phyloP scores from a whole-genome alignment of 2,888 invertebrate genomes.

The Lacanobia wlatinum region DNA sequence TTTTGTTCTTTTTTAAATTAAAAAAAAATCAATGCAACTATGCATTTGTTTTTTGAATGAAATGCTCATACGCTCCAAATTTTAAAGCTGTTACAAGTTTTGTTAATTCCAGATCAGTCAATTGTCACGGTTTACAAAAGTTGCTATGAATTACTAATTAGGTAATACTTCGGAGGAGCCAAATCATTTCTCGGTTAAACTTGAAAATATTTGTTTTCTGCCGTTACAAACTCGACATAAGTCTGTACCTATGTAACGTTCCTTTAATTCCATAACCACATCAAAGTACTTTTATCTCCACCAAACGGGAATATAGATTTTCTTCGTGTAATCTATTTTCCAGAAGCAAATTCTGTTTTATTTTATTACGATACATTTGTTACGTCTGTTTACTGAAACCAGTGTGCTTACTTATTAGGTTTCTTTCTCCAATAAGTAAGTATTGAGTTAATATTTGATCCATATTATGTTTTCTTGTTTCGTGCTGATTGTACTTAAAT shows the following conservation, averaged over 20 bases:
- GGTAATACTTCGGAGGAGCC: not conserved
- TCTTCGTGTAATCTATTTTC: slow-evolving; percentile 9
- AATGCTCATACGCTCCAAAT: too few relatives aligned
- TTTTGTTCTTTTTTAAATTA: too few relatives aligned
- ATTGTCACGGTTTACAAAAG: too few relatives aligned
- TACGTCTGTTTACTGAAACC: slow-evolving; percentile 18
- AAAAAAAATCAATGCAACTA: too few relatives aligned
- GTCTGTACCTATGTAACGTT: not conserved
- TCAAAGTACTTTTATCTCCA: slow-evolving; percentile 14
- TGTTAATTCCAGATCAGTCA: too few relatives aligned
- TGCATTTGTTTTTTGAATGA: not conserved
- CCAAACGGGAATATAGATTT: slow-evolving; percentile 4
- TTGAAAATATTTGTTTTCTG: not conserved
- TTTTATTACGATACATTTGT: slow-evolving; percentile 24
- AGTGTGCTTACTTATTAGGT: slow-evolving; percentile 14
- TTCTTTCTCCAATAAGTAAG: slow-evolving; percentile 6
- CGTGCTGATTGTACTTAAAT: not conserved
- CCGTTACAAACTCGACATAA: not conserved
- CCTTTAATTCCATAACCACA: not conserved
- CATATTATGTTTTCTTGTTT: too few relatives aligned
- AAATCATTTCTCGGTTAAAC: not conserved
- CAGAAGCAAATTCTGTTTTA: not conserved
- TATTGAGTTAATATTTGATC: too few relatives aligned
- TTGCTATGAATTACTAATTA: not conserved
- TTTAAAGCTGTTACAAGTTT: too few relatives aligned